A percentile compares a stretch with the other conserved stretches of the same genome.
Evolutionary conservation across 2,888 invertebrate genomes (phyloP).

Genomic region (Brachypalpus laphriformis): DNA sequence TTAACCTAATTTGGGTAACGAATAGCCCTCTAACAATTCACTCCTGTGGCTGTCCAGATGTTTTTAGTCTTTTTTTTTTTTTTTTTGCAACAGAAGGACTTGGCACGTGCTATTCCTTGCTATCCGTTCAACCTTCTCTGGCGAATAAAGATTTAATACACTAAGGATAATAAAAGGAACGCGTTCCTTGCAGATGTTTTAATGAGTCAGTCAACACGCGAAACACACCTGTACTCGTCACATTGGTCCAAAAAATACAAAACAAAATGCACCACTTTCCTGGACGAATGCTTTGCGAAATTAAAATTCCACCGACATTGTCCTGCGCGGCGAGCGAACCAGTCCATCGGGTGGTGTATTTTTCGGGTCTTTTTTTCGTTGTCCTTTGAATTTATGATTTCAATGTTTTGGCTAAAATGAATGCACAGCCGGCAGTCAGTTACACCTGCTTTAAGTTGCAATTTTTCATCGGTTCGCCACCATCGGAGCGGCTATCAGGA

Average conservation of each 20-base stretch:
- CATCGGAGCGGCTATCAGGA: constrained; percentile 34
- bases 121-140: constrained; percentile 35
- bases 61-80: too few relatives aligned
- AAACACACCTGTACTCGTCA: constrained; percentile 55
- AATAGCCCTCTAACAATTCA: constrained; percentile 9
- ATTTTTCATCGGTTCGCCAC: constrained; percentile 62
- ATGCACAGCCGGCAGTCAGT: constrained; percentile 26
- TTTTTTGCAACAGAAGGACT: constrained; percentile 13
- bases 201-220: constrained; percentile 31
- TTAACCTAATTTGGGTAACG: constrained; percentile 53
- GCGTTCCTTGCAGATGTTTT: constrained; percentile 65
- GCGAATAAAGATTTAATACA: constrained; percentile 59
- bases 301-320: constrained; percentile 45
- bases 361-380: constrained; percentile 19
- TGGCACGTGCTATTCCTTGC: constrained; percentile 54
- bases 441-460: constrained; percentile 61
- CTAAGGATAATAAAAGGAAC: constrained; percentile 3
- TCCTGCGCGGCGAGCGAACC: neutral
- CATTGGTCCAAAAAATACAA: constrained; percentile 10
- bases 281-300: constrained; percentile 48
- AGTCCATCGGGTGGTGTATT: constrained; percentile 12
- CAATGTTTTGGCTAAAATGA: constrained; percentile 48
- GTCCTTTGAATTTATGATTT: constrained; percentile 69
- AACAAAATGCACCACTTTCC: neutral
- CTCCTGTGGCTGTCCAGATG: constrained; percentile 43